Conservation (phyloP, 2,113 vertebrate genomes). For the Climacteris rufus region DNA sequence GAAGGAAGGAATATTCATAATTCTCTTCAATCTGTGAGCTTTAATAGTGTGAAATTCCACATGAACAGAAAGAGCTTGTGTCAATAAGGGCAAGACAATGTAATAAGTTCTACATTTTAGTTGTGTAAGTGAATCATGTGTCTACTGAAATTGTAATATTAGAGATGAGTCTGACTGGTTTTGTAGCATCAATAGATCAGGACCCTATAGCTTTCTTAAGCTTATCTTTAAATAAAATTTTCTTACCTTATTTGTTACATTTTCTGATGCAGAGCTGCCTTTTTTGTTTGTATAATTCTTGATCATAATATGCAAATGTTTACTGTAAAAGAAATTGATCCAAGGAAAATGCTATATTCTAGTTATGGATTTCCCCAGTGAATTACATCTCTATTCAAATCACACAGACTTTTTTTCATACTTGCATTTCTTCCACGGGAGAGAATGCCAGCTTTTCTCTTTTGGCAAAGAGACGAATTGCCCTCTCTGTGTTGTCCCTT, state of each 20-base stretch:
- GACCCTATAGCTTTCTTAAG: background rate
- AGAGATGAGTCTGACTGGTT: background rate
- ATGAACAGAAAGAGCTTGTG: background rate
- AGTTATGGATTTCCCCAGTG: background rate
- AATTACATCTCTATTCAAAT: background rate
- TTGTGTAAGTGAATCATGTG: background rate
- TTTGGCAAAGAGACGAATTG: background rate
- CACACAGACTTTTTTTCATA: background rate
- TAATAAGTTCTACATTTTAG: background rate
- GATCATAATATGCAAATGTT: background rate
- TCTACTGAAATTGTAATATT: background rate
- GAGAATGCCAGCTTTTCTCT: background rate
- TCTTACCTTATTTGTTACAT: background rate
- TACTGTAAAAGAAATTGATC: background rate
- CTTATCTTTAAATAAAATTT: background rate
- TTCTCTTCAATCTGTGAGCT: background rate
- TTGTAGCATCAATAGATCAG: background rate
- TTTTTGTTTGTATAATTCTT: background rate
- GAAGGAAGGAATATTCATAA: background rate
- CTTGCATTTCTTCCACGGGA: background rate
- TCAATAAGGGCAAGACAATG: background rate
- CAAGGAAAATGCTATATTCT: background rate
- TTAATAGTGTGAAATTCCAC: background rate
- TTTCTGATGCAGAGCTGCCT: background rate
- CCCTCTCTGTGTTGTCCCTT: background rate